Conservation (phyloP, 2,113 vertebrate genomes). For the Psilopsiagon aurifrons region DNA sequence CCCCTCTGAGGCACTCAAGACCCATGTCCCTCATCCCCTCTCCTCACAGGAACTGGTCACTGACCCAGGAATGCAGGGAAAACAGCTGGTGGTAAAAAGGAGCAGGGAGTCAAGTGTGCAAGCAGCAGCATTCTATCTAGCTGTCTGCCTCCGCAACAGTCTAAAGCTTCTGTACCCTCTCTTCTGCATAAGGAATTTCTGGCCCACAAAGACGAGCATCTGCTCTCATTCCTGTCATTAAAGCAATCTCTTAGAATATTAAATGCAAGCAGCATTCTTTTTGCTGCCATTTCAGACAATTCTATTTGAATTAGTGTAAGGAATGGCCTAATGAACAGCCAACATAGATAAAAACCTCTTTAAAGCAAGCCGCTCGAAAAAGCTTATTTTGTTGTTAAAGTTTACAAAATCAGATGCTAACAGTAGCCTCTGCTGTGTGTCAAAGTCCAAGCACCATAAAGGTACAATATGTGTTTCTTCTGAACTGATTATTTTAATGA, state of each 20-base stretch:
- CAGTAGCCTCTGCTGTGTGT: neutral
- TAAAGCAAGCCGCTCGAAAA: neutral
- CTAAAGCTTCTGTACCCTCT: neutral
- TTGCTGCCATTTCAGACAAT: neutral
- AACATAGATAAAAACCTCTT: neutral
- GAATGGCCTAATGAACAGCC: neutral
- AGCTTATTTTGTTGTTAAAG: neutral
- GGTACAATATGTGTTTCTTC: neutral
- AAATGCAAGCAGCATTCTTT: neutral
- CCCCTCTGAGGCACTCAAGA: neutral
- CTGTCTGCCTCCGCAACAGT: neutral
- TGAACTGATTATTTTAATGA: neutral
- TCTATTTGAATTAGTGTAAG: neutral
- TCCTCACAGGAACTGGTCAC: neutral
- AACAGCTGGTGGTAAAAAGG: neutral
- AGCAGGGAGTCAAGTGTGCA: neutral
- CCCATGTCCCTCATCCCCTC: neutral
- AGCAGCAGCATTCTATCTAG: neutral
- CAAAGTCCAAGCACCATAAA: neutral
- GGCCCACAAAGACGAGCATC: neutral
- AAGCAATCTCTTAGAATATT: neutral
- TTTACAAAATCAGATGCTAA: neutral
- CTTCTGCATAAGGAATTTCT: neutral
- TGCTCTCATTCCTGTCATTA: neutral
- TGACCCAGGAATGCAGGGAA: neutral